phyloP scores from a whole-genome alignment of 2,888 invertebrate genomes.

The Cerastis leucographa region DNA sequence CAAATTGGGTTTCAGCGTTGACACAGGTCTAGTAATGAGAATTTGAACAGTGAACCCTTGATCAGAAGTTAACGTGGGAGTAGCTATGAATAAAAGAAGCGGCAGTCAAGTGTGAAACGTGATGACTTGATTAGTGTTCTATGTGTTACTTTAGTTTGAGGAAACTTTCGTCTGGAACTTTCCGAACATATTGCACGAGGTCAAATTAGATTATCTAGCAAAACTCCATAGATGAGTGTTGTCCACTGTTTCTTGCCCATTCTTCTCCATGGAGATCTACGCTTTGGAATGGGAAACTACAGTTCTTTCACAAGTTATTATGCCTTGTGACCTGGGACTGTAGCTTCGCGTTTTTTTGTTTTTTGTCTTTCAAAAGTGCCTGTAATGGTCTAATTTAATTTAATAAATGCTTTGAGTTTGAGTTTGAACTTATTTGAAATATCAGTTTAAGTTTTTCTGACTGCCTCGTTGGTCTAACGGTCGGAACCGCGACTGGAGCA shows the following conservation, averaged over 20 bases:
- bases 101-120: constrained; percentile 46
- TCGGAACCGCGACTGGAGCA: no score
- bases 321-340: no score
- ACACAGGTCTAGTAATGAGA: constrained; percentile 34
- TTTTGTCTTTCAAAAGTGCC: no score
- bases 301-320: no score
- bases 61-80: constrained; percentile 34
- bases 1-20: constrained; percentile 33
- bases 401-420: no score
- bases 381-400: no score
- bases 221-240: neutral
- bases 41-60: constrained; percentile 44
- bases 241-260: no score
- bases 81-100: constrained; percentile 54
- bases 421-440: neutral
- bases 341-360: no score
- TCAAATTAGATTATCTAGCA: neutral
- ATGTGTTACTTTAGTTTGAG: constrained; percentile 9
- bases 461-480: no score
- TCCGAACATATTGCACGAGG: neutral
- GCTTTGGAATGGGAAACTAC: no score
- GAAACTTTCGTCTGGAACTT: neutral
- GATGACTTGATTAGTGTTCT: constrained; percentile 43
- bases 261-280: no score
- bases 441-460: neutral